A percentile compares a stretch with the other conserved stretches of the same genome.
Conservation (phyloP, 2,888 invertebrate genomes). For the Ichneumoninae sp. region DNA sequence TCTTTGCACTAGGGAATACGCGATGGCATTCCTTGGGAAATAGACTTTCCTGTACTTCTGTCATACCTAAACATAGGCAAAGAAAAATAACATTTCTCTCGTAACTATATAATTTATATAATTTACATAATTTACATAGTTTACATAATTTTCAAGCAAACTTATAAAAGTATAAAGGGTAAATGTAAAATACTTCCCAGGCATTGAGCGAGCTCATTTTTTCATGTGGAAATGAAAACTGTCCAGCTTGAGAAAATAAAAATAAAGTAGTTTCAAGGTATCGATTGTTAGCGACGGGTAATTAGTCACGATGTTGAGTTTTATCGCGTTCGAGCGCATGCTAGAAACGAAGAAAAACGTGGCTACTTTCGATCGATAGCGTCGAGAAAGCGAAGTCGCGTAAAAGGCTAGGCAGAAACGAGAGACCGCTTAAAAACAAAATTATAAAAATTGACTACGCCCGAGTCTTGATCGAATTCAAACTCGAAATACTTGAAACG, state of each 20-base stretch:
- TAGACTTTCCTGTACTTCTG: conserved; percentile 6
- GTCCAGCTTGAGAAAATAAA: not conserved
- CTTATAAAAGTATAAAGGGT: no score
- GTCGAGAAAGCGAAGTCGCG: not conserved
- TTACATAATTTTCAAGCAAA: no score
- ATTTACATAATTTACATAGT: no score
- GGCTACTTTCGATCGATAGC: not conserved
- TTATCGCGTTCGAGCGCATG: not conserved
- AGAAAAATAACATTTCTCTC: no score
- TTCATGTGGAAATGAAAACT: not conserved
- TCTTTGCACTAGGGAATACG: conserved; percentile 16
- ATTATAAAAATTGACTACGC: not conserved
- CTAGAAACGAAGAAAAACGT: not conserved
- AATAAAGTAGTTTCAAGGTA: not conserved
- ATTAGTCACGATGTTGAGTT: not conserved
- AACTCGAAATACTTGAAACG: not conserved
- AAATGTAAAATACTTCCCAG: no score
- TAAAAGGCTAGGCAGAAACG: not conserved
- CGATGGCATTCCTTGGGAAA: not conserved
- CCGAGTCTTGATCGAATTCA: not conserved
- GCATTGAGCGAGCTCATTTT: not conserved
- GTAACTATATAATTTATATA: no score
- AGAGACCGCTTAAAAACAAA: not conserved
- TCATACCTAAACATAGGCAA: not conserved
- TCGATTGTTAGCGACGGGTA: not conserved